Evolutionary conservation across 2,113 vertebrate species (phyloP), one percentile per base, ranked within the genome.

Genomic region (Actinemys pallida): DNA sequence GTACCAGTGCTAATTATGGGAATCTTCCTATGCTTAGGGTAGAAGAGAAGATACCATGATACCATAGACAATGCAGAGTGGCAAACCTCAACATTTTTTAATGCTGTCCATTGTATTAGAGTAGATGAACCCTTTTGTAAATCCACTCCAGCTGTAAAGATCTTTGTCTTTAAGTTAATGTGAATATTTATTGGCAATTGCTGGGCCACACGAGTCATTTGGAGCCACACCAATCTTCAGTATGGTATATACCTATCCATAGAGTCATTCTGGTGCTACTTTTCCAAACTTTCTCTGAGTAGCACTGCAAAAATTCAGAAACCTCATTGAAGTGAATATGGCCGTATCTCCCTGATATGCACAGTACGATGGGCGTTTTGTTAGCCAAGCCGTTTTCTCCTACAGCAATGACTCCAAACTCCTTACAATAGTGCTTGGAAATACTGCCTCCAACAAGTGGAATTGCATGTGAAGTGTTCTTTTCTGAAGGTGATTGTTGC

Each of bases 51-150:
- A 85, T 2, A 3, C 2, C 13, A 1, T 16, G 39, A 10, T 1
- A 4, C 69, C 47, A 49, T 76, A 39, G 29, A 5, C 1, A 1
- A 1, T 4, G 27, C n/a, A 42, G 85, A 12, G 42, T 9, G 6
- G 42, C n/a, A 59, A 45, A 45, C 14, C 17, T 29, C 39, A 20
- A 57, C 25, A 56, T 57, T 45, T 54, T 57, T 57, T 29, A 78
- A 45, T 6, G 3, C 25, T 5, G 14, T 45, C 54, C n/a, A 42
- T 29, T 42, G 5, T 17, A 52, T 45, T 57, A 83, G 81, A 10
- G 11, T 16, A 81, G 80, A 83, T 29, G 13, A 83, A 83, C 53
- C 8, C 53, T 56, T 57, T 42, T 83, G n/a, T 14, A 57, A 83
- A 82, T 13, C 52, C 53, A 56, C 14, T 17, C 14, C 16, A 42